These are phyloP conservation scores for Amphipyra berbera DNA, from an alignment of 2,888 invertebrate species.

Conservation along the genomic window DNA sequence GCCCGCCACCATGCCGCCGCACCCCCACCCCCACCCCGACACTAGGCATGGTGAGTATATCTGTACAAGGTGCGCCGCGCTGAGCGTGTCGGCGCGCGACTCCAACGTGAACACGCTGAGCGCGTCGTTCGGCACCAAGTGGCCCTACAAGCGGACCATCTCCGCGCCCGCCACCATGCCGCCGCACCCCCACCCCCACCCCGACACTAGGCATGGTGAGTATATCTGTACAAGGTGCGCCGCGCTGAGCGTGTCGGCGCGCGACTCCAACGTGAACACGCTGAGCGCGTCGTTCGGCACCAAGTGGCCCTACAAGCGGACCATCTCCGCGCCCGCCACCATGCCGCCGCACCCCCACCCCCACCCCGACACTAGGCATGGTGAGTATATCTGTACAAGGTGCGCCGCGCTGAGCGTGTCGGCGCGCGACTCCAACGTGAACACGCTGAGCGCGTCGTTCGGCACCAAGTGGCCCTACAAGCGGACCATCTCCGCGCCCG, in stretches of 20 bases:
- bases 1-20: slow-evolving; percentile 92
- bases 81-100: too few species aligned
- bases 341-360: too few species aligned
- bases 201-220: slow-evolving; percentile 90
- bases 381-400: neutral
- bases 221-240: too few species aligned
- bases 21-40: too few species aligned
- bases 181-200: too few species aligned
- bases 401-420: too few species aligned
- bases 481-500: slow-evolving; percentile 94
- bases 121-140: slow-evolving; percentile 60
- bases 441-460: slow-evolving; percentile 12
- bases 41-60: neutral
- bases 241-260: too few species aligned
- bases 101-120: neutral
- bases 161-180: slow-evolving; percentile 96
- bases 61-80: too few species aligned
- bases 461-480: slow-evolving; percentile 95
- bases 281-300: neutral
- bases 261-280: too few species aligned
- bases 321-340: slow-evolving; percentile 3
- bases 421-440: too few species aligned
- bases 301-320: slow-evolving; percentile 22
- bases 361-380: slow-evolving; percentile 1
- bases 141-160: slow-evolving; percentile 93